phyloP scores from a whole-genome alignment of 2,888 invertebrate genomes.

The Drosophila nr. perissopoda region DNA sequence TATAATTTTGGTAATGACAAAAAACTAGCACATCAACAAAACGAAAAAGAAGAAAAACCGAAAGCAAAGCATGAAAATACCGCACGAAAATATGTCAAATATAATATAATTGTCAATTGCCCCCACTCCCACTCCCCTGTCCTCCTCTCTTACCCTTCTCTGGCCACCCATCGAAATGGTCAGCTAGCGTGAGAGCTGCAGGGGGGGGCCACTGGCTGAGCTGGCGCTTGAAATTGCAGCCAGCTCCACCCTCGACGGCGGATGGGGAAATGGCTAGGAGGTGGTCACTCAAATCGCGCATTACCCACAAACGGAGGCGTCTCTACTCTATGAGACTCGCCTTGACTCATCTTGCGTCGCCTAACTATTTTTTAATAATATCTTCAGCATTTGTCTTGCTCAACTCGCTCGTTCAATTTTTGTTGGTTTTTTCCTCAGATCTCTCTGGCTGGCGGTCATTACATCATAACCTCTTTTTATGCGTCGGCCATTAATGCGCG shows the following conservation, averaged over 20 bases:
- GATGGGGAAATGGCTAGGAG: slow-evolving; percentile 51
- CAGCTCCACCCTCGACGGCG: slow-evolving; percentile 35
- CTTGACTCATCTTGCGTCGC: slow-evolving; percentile 22
- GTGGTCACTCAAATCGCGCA: slow-evolving; percentile 7
- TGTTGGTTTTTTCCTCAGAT: slow-evolving; percentile 1
- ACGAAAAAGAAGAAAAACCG: slow-evolving; percentile 28
- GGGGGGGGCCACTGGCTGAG: slow-evolving; percentile 22
- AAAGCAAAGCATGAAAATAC: slow-evolving; percentile 55
- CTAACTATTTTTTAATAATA: slow-evolving; percentile 80
- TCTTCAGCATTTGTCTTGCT: slow-evolving; percentile 78
- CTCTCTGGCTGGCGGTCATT: slow-evolving; percentile 67
- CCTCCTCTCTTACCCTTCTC: background rate
- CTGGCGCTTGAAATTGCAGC: slow-evolving; percentile 18
- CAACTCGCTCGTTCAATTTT: slow-evolving; percentile 60
- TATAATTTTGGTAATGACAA: slow-evolving; percentile 79
- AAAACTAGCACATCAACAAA: slow-evolving; percentile 18
- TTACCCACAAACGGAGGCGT: slow-evolving; percentile 31
- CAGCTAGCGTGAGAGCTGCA: slow-evolving; percentile 62
- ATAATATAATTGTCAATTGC: slow-evolving; percentile 77
- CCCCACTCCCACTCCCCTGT: background rate
- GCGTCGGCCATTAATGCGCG: slow-evolving; percentile 76
- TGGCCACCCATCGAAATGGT: slow-evolving; percentile 42
- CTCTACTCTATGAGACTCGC: slow-evolving; percentile 5
- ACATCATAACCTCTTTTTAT: slow-evolving; percentile 77
- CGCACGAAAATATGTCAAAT: slow-evolving; percentile 74